These are phyloP conservation scores for Tolypeutes matacus DNA, from an alignment of 2,797 vertebrate species.

Conservation along the genomic window DNA sequence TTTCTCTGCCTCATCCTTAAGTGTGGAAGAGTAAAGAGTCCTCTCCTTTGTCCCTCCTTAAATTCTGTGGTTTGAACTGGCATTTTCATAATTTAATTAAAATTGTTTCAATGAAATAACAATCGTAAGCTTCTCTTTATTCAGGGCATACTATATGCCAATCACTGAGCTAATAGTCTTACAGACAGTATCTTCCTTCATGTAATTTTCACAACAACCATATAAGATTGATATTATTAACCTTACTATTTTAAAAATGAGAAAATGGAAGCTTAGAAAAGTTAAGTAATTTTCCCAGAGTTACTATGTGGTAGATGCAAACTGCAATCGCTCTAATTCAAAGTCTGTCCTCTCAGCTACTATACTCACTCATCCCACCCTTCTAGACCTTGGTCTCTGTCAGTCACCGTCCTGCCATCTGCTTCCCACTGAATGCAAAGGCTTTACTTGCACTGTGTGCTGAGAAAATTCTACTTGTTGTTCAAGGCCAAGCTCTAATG, in stretches of 20 bases:
- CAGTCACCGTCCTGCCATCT: background rate
- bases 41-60: background rate
- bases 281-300: background rate
- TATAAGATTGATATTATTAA: background rate
- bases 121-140: background rate
- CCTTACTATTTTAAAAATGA: slow-evolving; percentile 8
- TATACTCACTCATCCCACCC: background rate
- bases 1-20: background rate
- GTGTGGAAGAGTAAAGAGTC: background rate
- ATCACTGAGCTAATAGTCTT: background rate
- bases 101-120: slow-evolving; percentile 11
- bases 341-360: background rate
- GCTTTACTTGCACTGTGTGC: background rate
- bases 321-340: background rate
- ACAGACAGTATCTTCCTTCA: background rate
- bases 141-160: background rate
- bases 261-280: slow-evolving; percentile 29
- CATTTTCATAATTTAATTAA: slow-evolving; percentile 38
- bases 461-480: background rate
- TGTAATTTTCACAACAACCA: background rate
- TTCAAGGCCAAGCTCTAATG: background rate
- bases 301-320: background rate
- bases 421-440: background rate
- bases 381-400: background rate
- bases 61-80: background rate